Base-by-base conservation (phyloP, 2,113 vertebrate species). In the Pontoporia blainvillei region DNA sequence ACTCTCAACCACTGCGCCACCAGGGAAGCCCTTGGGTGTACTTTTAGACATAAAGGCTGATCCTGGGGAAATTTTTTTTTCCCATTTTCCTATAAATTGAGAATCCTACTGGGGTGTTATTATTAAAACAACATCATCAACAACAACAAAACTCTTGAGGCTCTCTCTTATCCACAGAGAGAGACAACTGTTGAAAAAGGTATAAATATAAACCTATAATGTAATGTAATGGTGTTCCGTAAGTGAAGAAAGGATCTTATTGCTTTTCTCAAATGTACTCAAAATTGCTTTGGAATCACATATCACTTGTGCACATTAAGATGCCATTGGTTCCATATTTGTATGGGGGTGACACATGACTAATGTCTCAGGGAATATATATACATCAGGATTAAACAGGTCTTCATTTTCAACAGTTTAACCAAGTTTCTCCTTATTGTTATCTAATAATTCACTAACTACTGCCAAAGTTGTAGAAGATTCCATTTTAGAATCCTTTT, bases 341-440 rank as follows among this genome's bases (percentile, higher is more conserved):
- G 2, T 89, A 61, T 64, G 36, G 0, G 0, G 1, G 21, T 96
- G 57, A 93, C 61, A 94, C 4, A 27, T 91, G 83, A 82, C 79
- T 85, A 93, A 84, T 61, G 18, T 95, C 64, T 61, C 96, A 95
- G 54, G 23, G 21, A 96, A 84, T 92, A 59, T 4, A 67, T 31
- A 91, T 61, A 34, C 62, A 86, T 49, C 14, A 93, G 64, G 91
- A 14, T 71, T 67, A 94, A 92, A 41, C 3, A 61, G 1, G 0
- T n/a, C 79, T 95, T 52, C 39, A 39, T 59, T 5, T 44, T 92
- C 66, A 88, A 3, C 7, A 72, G 36, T 84, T 96, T 81, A 95
- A 76, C 4, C n/a, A 88, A 91, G 66, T 75, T 27, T 31, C 14
- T n/a, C 0, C 44, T 92, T 34, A 7, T 87, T 96, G 39, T 72